Evolutionary conservation across 2,888 invertebrate genomes (phyloP).

Genomic region (Heliconius ethilla): DNA sequence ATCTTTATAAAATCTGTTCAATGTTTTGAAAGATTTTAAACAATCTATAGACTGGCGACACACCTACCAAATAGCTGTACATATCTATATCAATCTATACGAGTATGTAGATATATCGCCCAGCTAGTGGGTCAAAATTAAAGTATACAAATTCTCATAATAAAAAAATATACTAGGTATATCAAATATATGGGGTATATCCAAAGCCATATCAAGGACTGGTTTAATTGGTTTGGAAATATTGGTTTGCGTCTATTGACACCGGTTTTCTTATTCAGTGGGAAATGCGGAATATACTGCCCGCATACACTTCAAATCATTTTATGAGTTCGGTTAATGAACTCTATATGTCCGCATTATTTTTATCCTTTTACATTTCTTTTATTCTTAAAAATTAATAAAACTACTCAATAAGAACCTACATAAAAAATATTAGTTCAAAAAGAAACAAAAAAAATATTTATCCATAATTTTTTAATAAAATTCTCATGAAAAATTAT

Average conservation of each 20-base stretch:
- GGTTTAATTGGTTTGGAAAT: constrained; percentile 37
- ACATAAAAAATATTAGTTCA: neutral
- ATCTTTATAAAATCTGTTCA: neutral
- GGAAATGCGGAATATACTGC: constrained; percentile 21
- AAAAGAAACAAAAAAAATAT: neutral
- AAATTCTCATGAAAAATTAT: neutral
- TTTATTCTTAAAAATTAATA: neutral
- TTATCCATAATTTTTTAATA: neutral
- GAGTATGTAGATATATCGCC: neutral
- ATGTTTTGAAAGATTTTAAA: neutral
- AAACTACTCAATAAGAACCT: neutral
- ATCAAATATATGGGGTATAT: neutral
- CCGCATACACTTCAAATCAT: constrained; percentile 19
- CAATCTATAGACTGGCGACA: neutral
- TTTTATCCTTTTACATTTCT: neutral
- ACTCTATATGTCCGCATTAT: neutral
- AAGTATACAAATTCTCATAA: constrained; percentile 1
- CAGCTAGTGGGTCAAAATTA: neutral
- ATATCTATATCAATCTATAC: no score
- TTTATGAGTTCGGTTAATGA: constrained; percentile 14
- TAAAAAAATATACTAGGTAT: constrained; percentile 13
- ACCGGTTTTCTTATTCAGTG: constrained; percentile 34
- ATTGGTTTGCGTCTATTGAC: constrained; percentile 30
- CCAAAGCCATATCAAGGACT: constrained; percentile 19
- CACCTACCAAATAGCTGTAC: no score